Evolutionary conservation across 2,113 vertebrate species (phyloP).

Genomic region (Anarrhichthys ocellatus): DNA sequence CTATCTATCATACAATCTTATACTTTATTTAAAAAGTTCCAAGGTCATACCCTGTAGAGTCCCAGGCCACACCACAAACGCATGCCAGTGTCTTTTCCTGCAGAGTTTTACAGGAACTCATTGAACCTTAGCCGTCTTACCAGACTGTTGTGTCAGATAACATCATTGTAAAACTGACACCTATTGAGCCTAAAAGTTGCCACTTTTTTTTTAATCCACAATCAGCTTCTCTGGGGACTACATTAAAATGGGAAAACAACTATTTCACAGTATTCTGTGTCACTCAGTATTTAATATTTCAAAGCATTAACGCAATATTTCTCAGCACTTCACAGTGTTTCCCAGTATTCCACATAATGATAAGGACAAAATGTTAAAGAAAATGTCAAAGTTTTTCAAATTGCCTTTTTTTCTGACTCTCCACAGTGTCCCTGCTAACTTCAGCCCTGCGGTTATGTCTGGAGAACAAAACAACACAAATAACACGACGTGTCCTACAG

Average conservation of each 20-base stretch:
- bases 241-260: not conserved
- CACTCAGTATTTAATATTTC: not conserved
- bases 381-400: not conserved
- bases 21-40: not conserved
- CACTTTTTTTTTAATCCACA: not conserved
- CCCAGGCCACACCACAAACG: not conserved
- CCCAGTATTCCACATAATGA: not conserved
- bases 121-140: not conserved
- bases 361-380: not conserved
- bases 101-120: not conserved
- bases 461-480: constrained; percentile 32
- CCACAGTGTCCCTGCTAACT: constrained; percentile 1
- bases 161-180: not conserved
- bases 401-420: not conserved
- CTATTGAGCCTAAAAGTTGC: not conserved
- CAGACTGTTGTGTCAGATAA: not conserved
- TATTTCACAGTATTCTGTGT: not conserved
- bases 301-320: not conserved
- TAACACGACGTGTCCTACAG: not conserved
- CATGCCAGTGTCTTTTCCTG: not conserved
- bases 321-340: not conserved
- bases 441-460: fast-evolving
- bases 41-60: not conserved
- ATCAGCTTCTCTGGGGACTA: not conserved
- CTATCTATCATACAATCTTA: no score